These are phyloP conservation scores for Loris lydekkerianus DNA, from an alignment of 2,797 vertebrate genomes.

Conservation along the genomic window DNA sequence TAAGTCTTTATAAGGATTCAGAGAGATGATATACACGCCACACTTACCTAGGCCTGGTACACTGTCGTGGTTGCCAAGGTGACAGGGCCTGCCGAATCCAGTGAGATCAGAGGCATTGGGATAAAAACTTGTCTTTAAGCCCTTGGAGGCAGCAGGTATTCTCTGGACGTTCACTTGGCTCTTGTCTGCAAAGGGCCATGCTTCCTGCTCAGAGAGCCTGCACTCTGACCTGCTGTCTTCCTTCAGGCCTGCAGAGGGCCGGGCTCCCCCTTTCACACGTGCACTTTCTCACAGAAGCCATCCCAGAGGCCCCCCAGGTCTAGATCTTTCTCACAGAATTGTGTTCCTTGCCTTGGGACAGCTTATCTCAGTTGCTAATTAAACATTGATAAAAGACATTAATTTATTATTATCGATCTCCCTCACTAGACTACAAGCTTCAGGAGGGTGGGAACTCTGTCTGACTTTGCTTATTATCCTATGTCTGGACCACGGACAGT, in stretches of 20 bases:
- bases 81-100: slow-evolving; percentile 42
- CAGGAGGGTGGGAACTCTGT: neutral
- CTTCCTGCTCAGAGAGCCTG: neutral
- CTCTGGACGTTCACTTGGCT: neutral
- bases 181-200: rapidly evolving
- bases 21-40: neutral
- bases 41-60: slow-evolving; percentile 14
- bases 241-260: neutral
- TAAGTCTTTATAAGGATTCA: neutral
- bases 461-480: neutral
- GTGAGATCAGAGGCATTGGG: neutral
- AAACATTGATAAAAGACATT: neutral
- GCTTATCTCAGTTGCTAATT: slow-evolving; percentile 7
- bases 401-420: neutral
- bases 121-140: slow-evolving; percentile 41
- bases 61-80: slow-evolving; percentile 63
- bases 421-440: neutral
- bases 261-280: neutral
- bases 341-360: neutral
- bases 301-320: neutral
- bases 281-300: neutral
- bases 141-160: neutral
- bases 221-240: neutral
- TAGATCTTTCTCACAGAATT: neutral
- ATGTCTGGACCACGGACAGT: neutral